Percentiles rank a stretch among this genome's conserved stretches.
phyloP scores from a whole-genome alignment of 92 coral and sea anemone species.

The Palythoa grandiflora region DNA sequence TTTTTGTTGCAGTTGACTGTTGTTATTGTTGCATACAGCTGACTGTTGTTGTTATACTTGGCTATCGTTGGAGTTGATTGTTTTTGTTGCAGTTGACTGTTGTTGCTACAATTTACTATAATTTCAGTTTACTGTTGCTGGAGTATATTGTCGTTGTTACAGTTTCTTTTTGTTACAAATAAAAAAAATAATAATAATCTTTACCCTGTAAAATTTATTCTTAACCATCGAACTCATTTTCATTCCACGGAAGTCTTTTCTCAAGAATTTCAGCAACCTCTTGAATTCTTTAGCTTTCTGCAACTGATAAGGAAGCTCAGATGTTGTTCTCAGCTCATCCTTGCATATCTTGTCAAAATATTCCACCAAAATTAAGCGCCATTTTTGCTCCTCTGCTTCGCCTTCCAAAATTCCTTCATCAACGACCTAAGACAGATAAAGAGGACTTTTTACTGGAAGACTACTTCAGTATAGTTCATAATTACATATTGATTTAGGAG shows the following conservation, averaged over 20 bases:
- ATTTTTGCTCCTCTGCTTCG: conserved; percentile 56
- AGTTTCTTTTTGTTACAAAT: background rate
- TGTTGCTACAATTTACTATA: background rate
- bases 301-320: conserved; percentile 68
- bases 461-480: no score
- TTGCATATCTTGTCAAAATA: conserved; percentile 70
- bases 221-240: conserved; percentile 60
- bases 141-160: no score
- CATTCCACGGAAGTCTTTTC: conserved; percentile 60
- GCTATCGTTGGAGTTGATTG: background rate
- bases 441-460: background rate
- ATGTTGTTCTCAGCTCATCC: conserved; percentile 60
- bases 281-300: conserved; percentile 71
- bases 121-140: no score
- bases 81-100: background rate
- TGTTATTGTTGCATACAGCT: no score
- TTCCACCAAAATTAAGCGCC: conserved; percentile 67
- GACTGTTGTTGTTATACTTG: background rate
- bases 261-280: conserved; percentile 74
- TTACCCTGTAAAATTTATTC: conserved; percentile 75
- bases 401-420: conserved; percentile 63
- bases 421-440: conserved; percentile 54
- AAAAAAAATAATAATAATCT: background rate
- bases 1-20: background rate
- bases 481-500: background rate